Percentiles rank a stretch among this genome's conserved stretches.
Evolutionary conservation across 2,113 vertebrate genomes (phyloP).

Genomic region (Platysteira castanea): DNA sequence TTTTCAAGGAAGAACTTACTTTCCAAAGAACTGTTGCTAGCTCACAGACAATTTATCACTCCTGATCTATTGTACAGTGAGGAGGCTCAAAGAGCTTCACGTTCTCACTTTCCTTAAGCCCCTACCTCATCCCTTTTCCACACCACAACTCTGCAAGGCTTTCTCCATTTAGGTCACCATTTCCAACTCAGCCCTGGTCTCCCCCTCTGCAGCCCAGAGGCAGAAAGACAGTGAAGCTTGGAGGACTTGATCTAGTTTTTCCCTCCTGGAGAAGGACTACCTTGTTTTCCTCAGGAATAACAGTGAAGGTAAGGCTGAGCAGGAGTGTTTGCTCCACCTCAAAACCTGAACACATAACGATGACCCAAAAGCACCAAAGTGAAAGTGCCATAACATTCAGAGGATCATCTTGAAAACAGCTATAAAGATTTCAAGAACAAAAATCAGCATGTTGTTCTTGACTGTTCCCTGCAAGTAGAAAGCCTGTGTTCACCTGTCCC

Average conservation of each 20-base stretch:
- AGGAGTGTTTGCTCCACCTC: background rate
- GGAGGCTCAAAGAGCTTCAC: background rate
- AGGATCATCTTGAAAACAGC: background rate
- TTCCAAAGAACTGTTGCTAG: background rate
- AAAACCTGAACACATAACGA: rapidly evolving
- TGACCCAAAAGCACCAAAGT: background rate
- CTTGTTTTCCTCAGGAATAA: background rate
- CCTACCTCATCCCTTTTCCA: background rate
- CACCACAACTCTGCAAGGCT: background rate
- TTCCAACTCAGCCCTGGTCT: background rate
- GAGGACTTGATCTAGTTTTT: background rate
- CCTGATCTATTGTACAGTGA: rapidly evolving
- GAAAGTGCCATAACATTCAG: background rate
- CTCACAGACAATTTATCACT: background rate
- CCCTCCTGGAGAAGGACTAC: background rate
- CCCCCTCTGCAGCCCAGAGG: background rate
- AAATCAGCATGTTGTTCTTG: background rate
- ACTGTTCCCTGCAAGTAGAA: background rate
- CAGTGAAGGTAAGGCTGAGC: background rate
- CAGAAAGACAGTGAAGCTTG: background rate
- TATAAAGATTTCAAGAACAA: background rate
- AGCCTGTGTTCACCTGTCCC: background rate
- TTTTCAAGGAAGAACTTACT: background rate
- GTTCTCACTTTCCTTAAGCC: background rate
- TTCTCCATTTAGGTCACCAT: background rate